phyloP scores from a whole-genome alignment of 2,113 vertebrate species.

The Pseudopipra pipra region DNA sequence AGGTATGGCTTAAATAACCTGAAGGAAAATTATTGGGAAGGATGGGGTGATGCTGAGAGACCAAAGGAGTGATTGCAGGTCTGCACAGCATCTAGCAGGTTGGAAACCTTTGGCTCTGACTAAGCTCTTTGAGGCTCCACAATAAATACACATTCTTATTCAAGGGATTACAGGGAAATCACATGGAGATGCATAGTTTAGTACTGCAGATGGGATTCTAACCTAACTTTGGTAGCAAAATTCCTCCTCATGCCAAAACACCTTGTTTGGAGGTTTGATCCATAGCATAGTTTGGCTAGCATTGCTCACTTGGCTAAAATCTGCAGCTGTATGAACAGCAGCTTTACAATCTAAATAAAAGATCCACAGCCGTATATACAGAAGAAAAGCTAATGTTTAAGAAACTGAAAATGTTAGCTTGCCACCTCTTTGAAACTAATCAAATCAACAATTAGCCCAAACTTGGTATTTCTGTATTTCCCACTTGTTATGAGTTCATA shows the following conservation, averaged over 20 bases:
- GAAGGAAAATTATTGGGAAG: not conserved
- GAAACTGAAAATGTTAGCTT: not conserved
- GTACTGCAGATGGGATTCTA: not conserved
- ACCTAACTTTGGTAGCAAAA: not conserved
- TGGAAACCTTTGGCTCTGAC: not conserved
- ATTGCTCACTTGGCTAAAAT: not conserved
- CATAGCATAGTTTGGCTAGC: not conserved
- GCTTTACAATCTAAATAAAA: not conserved
- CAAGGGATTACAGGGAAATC: not conserved
- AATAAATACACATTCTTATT: not conserved
- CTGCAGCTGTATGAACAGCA: not conserved
- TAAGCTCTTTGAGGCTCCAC: not conserved
- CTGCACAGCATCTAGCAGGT: not conserved
- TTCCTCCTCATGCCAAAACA: not conserved
- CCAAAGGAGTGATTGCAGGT: not conserved
- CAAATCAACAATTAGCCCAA: not conserved
- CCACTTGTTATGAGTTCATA: not conserved
- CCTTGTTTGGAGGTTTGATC: not conserved
- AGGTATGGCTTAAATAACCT: not conserved
- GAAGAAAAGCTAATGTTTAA: not conserved
- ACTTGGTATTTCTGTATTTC: not conserved
- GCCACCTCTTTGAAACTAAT: not conserved
- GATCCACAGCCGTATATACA: not conserved
- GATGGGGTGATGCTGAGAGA: not conserved
- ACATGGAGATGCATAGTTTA: not conserved